These are phyloP conservation scores for human DNA, from an alignment of 2,113 vertebrate genomes.

Conservation along the genomic window GRCh38 chr5:76128501-76129000, in stretches of 20 bases:
- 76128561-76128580: background rate
- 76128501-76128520: background rate
- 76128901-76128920: background rate
- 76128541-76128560: background rate
- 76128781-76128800: background rate
- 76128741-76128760: background rate
- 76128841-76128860: background rate
- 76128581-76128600: background rate
- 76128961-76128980: background rate
- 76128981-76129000: background rate
- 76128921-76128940: background rate
- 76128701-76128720: background rate
- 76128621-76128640: background rate
- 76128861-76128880: background rate
- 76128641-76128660: background rate
- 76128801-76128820: background rate
- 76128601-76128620: background rate
- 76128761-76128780: background rate
- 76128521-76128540: background rate
- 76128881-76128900: no score
- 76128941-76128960: background rate
- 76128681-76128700: background rate
- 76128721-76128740: background rate
- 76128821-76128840: background rate
- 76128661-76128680: background rate